Conservation (phyloP, 2,797 vertebrate species). For the Linurgus olivaceus region DNA sequence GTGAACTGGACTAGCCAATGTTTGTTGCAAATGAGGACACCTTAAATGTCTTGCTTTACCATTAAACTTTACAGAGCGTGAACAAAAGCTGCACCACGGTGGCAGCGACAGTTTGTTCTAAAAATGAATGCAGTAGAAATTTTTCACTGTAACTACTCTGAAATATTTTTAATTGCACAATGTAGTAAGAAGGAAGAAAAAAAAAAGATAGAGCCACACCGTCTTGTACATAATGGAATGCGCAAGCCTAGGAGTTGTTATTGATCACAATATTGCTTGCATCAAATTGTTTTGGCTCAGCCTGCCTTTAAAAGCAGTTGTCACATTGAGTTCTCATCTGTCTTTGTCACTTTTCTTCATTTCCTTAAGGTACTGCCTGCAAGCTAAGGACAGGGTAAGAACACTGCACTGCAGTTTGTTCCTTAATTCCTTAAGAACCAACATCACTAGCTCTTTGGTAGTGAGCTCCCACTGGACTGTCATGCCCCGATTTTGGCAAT, state of each 20-base stretch:
- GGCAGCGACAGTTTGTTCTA: not conserved
- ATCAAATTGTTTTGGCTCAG: not conserved
- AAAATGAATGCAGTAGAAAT: conserved; percentile 9
- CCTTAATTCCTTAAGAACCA: not conserved
- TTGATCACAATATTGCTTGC: conserved; percentile 24
- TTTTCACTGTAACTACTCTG: not conserved
- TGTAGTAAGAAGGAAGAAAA: not conserved
- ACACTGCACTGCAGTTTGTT: not conserved
- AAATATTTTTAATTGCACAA: not conserved
- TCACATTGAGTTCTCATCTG: conserved; percentile 7
- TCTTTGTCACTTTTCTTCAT: conserved; percentile 3
- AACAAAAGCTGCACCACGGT: not conserved
- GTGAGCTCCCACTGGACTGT: not conserved
- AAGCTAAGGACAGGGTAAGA: not conserved
- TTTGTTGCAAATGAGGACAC: not conserved
- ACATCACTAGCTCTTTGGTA: not conserved
- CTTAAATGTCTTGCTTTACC: not conserved
- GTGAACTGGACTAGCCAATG: not conserved
- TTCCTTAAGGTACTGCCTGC: not conserved
- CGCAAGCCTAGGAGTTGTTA: conserved; percentile 1
- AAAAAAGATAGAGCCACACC: not conserved
- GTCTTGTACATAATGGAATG: not conserved
- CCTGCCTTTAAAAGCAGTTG: not conserved
- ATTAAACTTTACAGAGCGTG: conserved; percentile 12
- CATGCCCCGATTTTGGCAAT: not conserved